These are phyloP conservation scores for Potamilus streckersoni DNA, from an alignment of 1,140 invertebrate genomes.

Conservation along the genomic window DNA sequence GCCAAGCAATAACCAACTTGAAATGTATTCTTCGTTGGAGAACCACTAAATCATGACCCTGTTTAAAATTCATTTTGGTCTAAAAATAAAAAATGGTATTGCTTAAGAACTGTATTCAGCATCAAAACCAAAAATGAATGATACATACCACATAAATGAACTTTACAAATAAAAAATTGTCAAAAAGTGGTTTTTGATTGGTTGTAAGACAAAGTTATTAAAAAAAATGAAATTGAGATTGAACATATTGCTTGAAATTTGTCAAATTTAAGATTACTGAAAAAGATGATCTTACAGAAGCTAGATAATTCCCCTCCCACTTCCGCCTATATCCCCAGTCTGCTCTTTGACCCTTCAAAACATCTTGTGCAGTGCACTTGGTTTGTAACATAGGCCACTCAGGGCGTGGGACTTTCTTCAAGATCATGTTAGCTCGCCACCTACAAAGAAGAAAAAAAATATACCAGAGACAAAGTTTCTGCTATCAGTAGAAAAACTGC, in stretches of 20 bases:
- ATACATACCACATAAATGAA: neutral
- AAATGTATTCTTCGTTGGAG: too few species aligned
- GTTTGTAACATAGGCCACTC: slow-evolving; percentile 88
- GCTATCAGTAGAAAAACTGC: neutral
- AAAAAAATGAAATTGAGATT: neutral
- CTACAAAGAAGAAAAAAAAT: slow-evolving; percentile 58
- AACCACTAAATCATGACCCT: too few species aligned
- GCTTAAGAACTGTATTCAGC: too few species aligned
- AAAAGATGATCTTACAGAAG: slow-evolving; percentile 68
- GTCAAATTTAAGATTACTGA: neutral
- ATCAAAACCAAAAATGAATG: neutral
- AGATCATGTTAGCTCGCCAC: slow-evolving; percentile 90
- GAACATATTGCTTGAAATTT: neutral
- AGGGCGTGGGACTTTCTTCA: slow-evolving; percentile 81
- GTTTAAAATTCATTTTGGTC: too few species aligned
- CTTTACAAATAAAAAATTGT: neutral
- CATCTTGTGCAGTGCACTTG: slow-evolving; percentile 85
- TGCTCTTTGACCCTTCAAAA: slow-evolving; percentile 78
- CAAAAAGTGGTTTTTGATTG: neutral
- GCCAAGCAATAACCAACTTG: too few species aligned
- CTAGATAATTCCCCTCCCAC: slow-evolving; percentile 95
- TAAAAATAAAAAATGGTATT: too few species aligned
- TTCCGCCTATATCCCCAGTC: slow-evolving; percentile 86
- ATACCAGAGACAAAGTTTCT: neutral
- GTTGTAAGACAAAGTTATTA: neutral